Evolutionary conservation across 2,888 invertebrate species (phyloP).

Genomic region (Adelphocoris suturalis): DNA sequence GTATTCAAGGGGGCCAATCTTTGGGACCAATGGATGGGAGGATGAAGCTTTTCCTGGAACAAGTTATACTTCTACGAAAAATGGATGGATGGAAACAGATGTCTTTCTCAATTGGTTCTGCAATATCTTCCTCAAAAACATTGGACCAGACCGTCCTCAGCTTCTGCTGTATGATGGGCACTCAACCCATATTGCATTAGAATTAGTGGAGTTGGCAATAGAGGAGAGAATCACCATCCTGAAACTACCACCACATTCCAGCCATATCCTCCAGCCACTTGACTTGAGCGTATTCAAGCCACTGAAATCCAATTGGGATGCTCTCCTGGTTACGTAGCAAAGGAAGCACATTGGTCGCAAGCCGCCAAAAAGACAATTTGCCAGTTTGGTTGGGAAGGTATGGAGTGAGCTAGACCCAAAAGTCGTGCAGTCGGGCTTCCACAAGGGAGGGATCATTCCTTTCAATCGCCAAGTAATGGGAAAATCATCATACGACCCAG

Average conservation of each 20-base stretch:
- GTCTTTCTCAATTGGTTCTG: too few relatives aligned
- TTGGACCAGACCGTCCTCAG: too few relatives aligned
- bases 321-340: slow-evolving; percentile 76
- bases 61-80: too few relatives aligned
- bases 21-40: slow-evolving; percentile 43
- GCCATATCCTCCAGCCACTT: slow-evolving; percentile 76
- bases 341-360: slow-evolving; percentile 74
- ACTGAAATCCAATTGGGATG: slow-evolving; percentile 76
- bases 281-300: slow-evolving; percentile 76
- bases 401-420: slow-evolving; percentile 75
- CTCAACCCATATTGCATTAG: slow-evolving; percentile 67
- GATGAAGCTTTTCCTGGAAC: slow-evolving; percentile 66
- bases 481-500: too few relatives aligned
- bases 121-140: too few relatives aligned
- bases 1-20: too few relatives aligned
- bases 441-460: too few relatives aligned
- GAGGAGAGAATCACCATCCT: slow-evolving; percentile 70
- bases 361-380: slow-evolving; percentile 76
- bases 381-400: too few relatives aligned
- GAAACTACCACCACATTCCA: slow-evolving; percentile 75
- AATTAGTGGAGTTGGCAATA: slow-evolving; percentile 50
- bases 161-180: too few relatives aligned
- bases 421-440: too few relatives aligned
- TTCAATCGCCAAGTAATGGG: too few relatives aligned
- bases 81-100: too few relatives aligned